A percentile compares a stretch with the other conserved stretches of the same genome.
Conservation (phyloP, 2,113 vertebrate genomes). For the Etheostoma spectabile region DNA sequence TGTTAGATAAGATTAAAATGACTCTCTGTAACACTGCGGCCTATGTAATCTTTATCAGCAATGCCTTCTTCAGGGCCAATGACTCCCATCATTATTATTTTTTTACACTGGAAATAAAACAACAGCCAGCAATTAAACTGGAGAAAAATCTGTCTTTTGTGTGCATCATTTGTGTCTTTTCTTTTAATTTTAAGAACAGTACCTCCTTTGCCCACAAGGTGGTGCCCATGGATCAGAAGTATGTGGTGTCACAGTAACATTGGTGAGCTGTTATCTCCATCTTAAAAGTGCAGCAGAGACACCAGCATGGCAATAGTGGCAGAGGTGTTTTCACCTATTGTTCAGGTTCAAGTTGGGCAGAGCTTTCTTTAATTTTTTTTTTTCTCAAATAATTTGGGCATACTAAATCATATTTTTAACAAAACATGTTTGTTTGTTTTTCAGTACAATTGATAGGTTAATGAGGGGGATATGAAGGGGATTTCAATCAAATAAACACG, state of each 20-base stretch:
- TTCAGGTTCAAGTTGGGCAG: neutral
- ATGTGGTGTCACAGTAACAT: neutral
- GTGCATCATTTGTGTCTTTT: neutral
- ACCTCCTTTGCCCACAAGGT: neutral
- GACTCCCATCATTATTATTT: no score
- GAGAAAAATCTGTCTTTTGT: neutral
- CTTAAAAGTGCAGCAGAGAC: neutral
- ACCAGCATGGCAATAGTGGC: no score
- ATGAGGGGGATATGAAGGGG: neutral
- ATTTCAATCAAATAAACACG: neutral
- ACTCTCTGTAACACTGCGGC: neutral
- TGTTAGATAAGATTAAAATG: neutral
- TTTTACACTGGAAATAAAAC: constrained; percentile 41
- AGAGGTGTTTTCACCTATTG: neutral
- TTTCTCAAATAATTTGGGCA: neutral
- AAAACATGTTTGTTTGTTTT: neutral
- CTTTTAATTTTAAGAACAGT: neutral
- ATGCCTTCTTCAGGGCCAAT: neutral
- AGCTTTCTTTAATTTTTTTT: neutral
- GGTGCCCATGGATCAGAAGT: neutral
- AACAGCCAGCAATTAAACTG: neutral
- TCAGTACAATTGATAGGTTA: neutral
- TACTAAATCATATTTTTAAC: neutral
- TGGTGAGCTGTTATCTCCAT: neutral
- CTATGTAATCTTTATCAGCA: neutral